Conservation (phyloP, 2,113 vertebrate species). For the Crotophaga sulcirostris region DNA sequence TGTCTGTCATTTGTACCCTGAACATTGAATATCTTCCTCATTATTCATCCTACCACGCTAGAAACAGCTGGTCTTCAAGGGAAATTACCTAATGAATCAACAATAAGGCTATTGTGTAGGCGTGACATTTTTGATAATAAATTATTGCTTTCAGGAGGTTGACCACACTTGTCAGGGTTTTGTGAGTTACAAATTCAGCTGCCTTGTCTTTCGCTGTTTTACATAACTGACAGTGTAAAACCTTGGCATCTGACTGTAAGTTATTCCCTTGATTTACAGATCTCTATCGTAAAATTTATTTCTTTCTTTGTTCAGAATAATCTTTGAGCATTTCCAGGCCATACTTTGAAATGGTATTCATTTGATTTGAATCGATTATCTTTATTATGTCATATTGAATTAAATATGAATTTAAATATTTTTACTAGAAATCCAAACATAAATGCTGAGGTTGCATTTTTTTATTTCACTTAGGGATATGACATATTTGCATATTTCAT, state of each 20-base stretch:
- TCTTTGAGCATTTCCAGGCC: neutral
- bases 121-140: conserved; percentile 81
- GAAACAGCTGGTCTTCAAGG: conserved; percentile 90
- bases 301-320: neutral
- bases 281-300: neutral
- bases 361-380: neutral
- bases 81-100: conserved; percentile 87
- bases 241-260: neutral
- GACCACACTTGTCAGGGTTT: conserved; percentile 75
- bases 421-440: neutral
- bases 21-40: conserved; percentile 76
- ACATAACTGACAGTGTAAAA: conserved; percentile 52
- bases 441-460: neutral
- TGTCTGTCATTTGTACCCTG: conserved; percentile 72
- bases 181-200: conserved; percentile 69
- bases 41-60: conserved; percentile 82
- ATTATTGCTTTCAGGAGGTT: conserved; percentile 77
- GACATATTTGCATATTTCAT: neutral
- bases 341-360: neutral
- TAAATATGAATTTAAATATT: neutral
- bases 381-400: neutral
- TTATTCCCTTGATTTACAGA: neutral
- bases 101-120: conserved; percentile 81
- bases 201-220: conserved; percentile 60
- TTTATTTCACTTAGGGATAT: neutral